These are phyloP conservation scores for Drosophila meridiana DNA, from an alignment of 2,888 invertebrate genomes.

Conservation along the genomic window DNA sequence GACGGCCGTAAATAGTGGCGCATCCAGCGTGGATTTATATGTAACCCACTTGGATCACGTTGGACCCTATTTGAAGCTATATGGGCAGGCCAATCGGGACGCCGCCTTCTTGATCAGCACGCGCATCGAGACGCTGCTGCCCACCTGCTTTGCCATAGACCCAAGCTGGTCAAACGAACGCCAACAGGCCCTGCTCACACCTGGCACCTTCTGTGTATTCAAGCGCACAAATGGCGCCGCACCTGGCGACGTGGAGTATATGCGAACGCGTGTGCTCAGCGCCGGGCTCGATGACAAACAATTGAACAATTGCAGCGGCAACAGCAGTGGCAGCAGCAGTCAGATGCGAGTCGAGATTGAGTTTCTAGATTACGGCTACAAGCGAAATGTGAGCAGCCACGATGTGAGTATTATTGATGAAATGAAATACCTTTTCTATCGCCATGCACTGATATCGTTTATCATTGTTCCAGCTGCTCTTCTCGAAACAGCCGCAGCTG, in stretches of 20 bases:
- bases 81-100: constrained; percentile 87
- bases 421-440: background rate
- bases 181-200: constrained; percentile 73
- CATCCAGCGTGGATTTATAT: constrained; percentile 55
- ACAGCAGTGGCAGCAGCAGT: background rate
- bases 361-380: constrained; percentile 90
- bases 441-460: constrained; percentile 25
- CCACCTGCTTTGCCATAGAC: constrained; percentile 78
- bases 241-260: constrained; percentile 77
- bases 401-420: constrained; percentile 82
- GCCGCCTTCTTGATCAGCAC: constrained; percentile 78
- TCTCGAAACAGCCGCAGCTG: constrained; percentile 79
- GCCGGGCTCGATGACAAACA: constrained; percentile 49
- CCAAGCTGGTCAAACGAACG: constrained; percentile 73
- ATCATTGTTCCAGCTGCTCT: constrained; percentile 69
- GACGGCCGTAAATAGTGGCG: constrained; percentile 31
- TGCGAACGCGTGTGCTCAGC: constrained; percentile 84
- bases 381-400: constrained; percentile 87
- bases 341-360: constrained; percentile 88
- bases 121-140: constrained; percentile 77
- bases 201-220: constrained; percentile 79
- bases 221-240: constrained; percentile 84
- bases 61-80: constrained; percentile 89
- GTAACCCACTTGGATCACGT: constrained; percentile 87
- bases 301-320: constrained; percentile 71